A percentile compares a stretch with the other conserved stretches of the same genome.
These are phyloP conservation scores for Athrips mouffetella DNA, from an alignment of 2,888 invertebrate genomes.

Conservation along the genomic window DNA sequence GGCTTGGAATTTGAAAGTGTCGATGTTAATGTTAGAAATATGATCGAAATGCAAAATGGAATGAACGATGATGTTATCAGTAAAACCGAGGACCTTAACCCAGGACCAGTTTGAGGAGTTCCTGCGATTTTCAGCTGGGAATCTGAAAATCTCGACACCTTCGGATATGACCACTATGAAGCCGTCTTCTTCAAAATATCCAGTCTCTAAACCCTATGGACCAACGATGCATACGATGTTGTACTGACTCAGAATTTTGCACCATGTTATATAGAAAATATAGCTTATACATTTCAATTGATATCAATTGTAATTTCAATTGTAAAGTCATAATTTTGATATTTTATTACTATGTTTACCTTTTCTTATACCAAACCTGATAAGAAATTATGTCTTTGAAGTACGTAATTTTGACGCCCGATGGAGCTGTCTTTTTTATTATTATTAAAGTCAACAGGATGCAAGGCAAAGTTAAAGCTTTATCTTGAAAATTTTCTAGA, in stretches of 20 bases:
- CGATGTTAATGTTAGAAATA: slow-evolving; percentile 17
- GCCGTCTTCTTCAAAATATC: slow-evolving; percentile 80
- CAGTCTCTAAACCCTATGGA: slow-evolving; percentile 77
- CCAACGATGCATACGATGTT: slow-evolving; percentile 62
- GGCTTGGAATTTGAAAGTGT: background rate
- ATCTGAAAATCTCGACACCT: slow-evolving; percentile 81
- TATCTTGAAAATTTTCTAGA: too few species aligned
- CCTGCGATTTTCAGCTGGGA: slow-evolving; percentile 79
- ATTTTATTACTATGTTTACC: too few species aligned
- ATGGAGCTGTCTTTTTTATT: slow-evolving; percentile 49
- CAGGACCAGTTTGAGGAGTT: slow-evolving; percentile 82
- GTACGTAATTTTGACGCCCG: too few species aligned
- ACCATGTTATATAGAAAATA: too few species aligned
- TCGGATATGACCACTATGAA: slow-evolving; percentile 80
- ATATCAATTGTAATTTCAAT: too few species aligned
- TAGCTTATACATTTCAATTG: too few species aligned
- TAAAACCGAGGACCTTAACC: slow-evolving; percentile 80
- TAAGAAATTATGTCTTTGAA: too few species aligned
- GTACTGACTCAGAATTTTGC: slow-evolving; percentile 25
- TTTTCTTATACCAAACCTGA: too few species aligned
- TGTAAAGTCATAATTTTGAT: too few species aligned
- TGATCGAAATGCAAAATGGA: slow-evolving; percentile 60
- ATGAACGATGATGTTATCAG: slow-evolving; percentile 60
- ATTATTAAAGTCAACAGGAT: background rate
- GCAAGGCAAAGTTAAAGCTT: too few species aligned